Base-by-base conservation (phyloP, 2,797 vertebrate species). In the Falco peregrinus region DNA sequence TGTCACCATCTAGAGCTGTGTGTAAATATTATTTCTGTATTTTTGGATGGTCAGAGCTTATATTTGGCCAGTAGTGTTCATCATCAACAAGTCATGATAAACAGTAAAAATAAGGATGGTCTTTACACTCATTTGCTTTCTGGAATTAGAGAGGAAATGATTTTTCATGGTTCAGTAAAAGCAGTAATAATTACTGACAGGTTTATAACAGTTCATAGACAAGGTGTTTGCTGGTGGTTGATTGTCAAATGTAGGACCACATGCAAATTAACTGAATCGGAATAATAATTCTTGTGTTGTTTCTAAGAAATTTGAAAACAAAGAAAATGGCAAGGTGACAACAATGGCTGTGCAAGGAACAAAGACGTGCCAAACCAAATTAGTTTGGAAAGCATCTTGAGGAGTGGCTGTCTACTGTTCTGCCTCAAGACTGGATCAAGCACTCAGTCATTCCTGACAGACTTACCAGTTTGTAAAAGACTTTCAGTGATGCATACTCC, bases 131-230 rank as follows among this genome's bases (percentile, higher is more conserved):
- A 74, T 93, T 92, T 97, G 68, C 78, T 93, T 87, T 89, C 60
- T 47, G 50, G 83, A 95, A 94, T 96, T 96, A 93, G 90, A 89
- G 68, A 80, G 87, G 89, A 96, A 96, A 96, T 92, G 26, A 85
- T 93, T 92, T 95, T 96, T 94, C 89, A 92, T 92, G 87, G 92
- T 78, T 97, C 92, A 95, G 92, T 96, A 94, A 95, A 95, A 33
- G 61, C 70, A 80, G 61, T 57, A 91, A 96, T 91, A 96, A 95
- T 91, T 95, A 76, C 83, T 91, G 92, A 77, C 53, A 91, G 48
- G 71, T 89, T 96, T 92, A 77, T 91, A 87, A 73, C 68, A 85
- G 65, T 80, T 85, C 67, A 78, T 9, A 21, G 84, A 63, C 41
- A 83, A 93, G 51, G 45, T 82, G 41, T 74, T 94, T 92, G 45